Conservation (phyloP, 2,888 invertebrate genomes). For the Uloborus plumipes region DNA sequence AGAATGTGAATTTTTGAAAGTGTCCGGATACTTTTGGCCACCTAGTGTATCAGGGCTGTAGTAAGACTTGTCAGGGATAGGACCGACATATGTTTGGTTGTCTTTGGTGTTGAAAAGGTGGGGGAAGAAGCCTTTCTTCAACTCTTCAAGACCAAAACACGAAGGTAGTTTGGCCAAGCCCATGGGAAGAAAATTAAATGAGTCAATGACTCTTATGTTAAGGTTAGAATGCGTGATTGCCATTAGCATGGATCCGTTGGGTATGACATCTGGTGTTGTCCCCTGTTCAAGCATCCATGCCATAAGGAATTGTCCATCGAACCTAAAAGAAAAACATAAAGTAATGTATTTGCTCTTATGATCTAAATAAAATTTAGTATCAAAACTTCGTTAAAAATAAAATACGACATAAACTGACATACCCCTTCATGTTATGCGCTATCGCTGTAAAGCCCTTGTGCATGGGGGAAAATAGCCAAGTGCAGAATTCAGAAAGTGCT, state of each 20-base stretch:
- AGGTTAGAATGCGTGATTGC: background rate
- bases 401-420: background rate
- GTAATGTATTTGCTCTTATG: too few relatives aligned
- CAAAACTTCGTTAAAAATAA: background rate
- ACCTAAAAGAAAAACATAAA: background rate
- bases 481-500: constrained; percentile 3
- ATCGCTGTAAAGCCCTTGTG: constrained; percentile 24
- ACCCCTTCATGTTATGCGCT: constrained; percentile 22
- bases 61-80: background rate
- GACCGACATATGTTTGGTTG: background rate
- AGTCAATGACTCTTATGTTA: constrained; percentile 11
- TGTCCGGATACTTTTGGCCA: too few relatives aligned
- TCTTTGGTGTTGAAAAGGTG: constrained; percentile 15
- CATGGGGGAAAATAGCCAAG: background rate
- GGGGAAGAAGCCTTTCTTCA: constrained; percentile 33
- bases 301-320: constrained; percentile 28
- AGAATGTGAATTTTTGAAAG: too few relatives aligned
- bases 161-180: constrained; percentile 10
- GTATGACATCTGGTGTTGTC: background rate
- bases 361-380: background rate
- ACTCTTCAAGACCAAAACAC: constrained; percentile 2
- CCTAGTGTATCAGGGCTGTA: constrained; percentile 20
- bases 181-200: constrained; percentile 26
- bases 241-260: background rate
- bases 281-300: constrained; percentile 13